Evolutionary conservation across 2,888 invertebrate species (phyloP), one percentile per base, ranked within the genome.

Genomic region (Phortica magna): DNA sequence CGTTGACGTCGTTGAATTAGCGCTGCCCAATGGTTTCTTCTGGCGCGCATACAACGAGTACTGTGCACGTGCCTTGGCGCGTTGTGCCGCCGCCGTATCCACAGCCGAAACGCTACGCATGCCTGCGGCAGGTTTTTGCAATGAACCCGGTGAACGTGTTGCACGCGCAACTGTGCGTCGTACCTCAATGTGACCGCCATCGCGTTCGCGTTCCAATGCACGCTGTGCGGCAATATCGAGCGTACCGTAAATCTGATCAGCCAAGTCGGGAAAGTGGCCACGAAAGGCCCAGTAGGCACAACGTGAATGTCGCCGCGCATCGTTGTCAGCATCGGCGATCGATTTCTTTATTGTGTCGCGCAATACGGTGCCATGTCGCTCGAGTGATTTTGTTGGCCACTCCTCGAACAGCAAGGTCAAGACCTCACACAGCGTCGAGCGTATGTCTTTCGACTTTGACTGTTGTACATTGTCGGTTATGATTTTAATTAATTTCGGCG

Each of bases 201-300:
- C 91, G 7, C 90, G 86, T 83, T 94, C 94, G 0, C 93, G 83
- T 77, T 94, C 94, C 12, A 94, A 89, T 77, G 94, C 94, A 67
- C 93, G 93, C 91, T 94, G 94, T 0, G 93, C 93, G 0, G 94
- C 94, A 1, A 95, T 94, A 89, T 99, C 99, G 72, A 99, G 93
- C 0, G 95, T 95, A 75, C 95, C 94, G 85, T 98, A 94, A 81
- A 99, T 92, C 41, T 94, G 93, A 80, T 98, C 98, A 0, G 98
- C 98, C 84, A 97, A 95, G 2, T 96, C 96, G 0, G 97, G 97
- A 92, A 98, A 99, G 89, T 97, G 96, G 2, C 96, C 95, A 74
- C 96, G 95, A 92, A 97, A 98, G 17, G 95, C 95, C 94, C 96
- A 96, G 92, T 95, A 99, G n/a, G 98, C 97, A 89, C 97, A 97